Conservation (phyloP, 1,140 invertebrate species). For the Dinothrombium tinctorium region DNA sequence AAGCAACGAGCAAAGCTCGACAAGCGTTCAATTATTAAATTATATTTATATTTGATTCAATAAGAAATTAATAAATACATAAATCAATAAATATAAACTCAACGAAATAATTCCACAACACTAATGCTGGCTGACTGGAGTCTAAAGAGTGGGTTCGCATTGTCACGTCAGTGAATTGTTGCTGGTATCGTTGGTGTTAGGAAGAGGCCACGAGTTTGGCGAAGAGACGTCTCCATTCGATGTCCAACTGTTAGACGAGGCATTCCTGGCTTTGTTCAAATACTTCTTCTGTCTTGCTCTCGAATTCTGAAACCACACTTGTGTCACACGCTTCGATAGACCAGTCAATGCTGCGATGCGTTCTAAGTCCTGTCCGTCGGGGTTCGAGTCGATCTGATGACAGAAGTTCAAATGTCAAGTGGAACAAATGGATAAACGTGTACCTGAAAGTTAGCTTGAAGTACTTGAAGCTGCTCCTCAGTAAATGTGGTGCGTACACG, state of each 20-base stretch:
- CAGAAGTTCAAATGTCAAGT: background rate
- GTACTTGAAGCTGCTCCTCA: slow-evolving; percentile 83
- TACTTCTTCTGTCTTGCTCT: slow-evolving; percentile 47
- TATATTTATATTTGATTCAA: no score
- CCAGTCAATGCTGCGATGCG: slow-evolving; percentile 88
- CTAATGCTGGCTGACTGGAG: no score
- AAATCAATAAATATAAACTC: no score
- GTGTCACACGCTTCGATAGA: slow-evolving; percentile 86
- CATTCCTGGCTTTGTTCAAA: background rate
- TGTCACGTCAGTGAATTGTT: background rate
- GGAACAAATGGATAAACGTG: background rate
- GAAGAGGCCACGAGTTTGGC: background rate
- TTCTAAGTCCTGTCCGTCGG: slow-evolving; percentile 92
- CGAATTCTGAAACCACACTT: slow-evolving; percentile 99
- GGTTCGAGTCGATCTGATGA: slow-evolving; percentile 65
- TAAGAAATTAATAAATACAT: no score
- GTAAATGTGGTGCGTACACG: slow-evolving; percentile 91
- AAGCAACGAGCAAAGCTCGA: no score
- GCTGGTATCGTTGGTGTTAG: background rate
- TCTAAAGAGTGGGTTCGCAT: no score
- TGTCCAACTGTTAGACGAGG: no score
- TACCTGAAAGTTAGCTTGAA: slow-evolving; percentile 83
- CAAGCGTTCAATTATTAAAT: no score
- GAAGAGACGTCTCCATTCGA: no score
- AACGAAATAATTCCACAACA: no score